Percentiles rank a stretch among this genome's conserved stretches.
phyloP scores from a whole-genome alignment of 2,113 vertebrate genomes.

The Hiodon tergisus region DNA sequence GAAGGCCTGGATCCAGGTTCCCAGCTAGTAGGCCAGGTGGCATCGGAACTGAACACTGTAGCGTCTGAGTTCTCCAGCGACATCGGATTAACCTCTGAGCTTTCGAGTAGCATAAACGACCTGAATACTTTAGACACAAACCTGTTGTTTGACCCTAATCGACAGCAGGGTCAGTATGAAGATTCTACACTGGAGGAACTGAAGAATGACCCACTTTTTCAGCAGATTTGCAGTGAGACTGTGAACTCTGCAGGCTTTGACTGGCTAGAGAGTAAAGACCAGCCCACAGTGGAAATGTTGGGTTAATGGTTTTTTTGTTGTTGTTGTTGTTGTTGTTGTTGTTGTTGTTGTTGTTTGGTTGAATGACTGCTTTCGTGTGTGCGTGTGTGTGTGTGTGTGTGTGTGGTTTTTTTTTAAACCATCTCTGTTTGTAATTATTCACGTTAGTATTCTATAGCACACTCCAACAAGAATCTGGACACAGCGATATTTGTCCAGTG shows the following conservation, averaged over 20 bases:
- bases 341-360: conserved; percentile 43
- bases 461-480: conserved; percentile 77
- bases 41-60: conserved; percentile 68
- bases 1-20: conserved; percentile 70
- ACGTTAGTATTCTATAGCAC: conserved; percentile 64
- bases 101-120: conserved; percentile 92
- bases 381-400: conserved; percentile 27
- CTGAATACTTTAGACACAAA: conserved; percentile 90
- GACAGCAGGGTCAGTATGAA: conserved; percentile 89
- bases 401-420: conserved; percentile 36
- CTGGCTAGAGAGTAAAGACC: conserved; percentile 98
- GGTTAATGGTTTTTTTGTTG: conserved; percentile 70
- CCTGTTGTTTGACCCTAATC: conserved; percentile 92
- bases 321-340: conserved; percentile 43
- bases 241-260: conserved; percentile 88
- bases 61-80: conserved; percentile 78
- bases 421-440: conserved; percentile 44
- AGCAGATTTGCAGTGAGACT: conserved; percentile 88
- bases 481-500: conserved; percentile 79
- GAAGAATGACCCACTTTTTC: conserved; percentile 89
- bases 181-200: conserved; percentile 83
- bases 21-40: conserved; percentile 75
- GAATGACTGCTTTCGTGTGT: conserved; percentile 31
- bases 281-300: conserved; percentile 94
- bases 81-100: conserved; percentile 87